Evolutionary conservation across 1,140 invertebrate genomes (phyloP).

Genomic region (Diachasma alloeum): DNA sequence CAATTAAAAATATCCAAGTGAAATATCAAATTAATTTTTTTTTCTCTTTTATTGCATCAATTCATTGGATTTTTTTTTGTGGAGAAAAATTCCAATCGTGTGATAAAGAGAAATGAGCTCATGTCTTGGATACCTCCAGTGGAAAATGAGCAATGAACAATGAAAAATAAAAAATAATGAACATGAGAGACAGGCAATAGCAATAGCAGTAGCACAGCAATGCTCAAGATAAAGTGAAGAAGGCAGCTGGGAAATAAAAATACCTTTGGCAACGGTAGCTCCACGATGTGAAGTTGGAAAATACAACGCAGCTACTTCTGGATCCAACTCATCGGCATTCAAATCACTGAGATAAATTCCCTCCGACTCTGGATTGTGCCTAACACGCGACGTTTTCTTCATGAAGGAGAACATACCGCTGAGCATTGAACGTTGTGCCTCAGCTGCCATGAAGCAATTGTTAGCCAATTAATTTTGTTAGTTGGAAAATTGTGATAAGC

Average conservation of each 20-base stretch:
- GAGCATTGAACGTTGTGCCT: slow-evolving; percentile 79
- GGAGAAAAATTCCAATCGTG: too few relatives aligned
- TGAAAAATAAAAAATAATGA: slow-evolving; percentile 26
- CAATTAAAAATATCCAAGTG: too few relatives aligned
- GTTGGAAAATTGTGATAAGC: slow-evolving; percentile 36
- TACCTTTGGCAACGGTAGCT: slow-evolving; percentile 52
- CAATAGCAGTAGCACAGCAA: too few relatives aligned
- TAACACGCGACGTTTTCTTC: slow-evolving; percentile 76
- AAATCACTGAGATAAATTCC: slow-evolving; percentile 95
- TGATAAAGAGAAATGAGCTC: too few relatives aligned
- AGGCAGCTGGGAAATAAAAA: slow-evolving; percentile 22
- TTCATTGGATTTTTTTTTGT: too few relatives aligned
- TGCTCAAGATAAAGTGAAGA: slow-evolving; percentile 12
- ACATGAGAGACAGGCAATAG: neutral
- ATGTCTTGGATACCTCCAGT: too few relatives aligned
- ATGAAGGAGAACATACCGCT: slow-evolving; percentile 94
- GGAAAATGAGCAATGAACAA: neutral
- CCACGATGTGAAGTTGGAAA: slow-evolving; percentile 72
- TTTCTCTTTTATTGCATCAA: too few relatives aligned
- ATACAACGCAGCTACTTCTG: slow-evolving; percentile 89
- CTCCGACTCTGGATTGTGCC: slow-evolving; percentile 75
- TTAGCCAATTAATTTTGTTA: slow-evolving; percentile 38
- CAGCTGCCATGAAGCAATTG: slow-evolving; percentile 53
- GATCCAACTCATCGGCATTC: slow-evolving; percentile 87
- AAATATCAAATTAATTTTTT: too few relatives aligned